phyloP scores from a whole-genome alignment of 2,888 invertebrate genomes.

The Tigriopus californicus region DNA sequence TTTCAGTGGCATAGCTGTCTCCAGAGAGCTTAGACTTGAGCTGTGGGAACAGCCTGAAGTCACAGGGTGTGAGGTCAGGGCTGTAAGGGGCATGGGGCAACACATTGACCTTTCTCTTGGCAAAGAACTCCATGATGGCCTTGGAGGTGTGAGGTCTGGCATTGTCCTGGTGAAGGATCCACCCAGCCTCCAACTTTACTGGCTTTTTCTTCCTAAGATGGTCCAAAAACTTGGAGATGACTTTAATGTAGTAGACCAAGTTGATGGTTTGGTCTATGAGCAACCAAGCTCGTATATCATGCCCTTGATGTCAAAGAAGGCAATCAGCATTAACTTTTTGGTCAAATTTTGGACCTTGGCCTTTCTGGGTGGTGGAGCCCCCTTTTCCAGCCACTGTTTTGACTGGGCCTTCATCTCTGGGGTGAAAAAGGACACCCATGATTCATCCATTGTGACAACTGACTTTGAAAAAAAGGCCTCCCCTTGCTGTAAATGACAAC shows the following conservation, averaged over 20 bases:
- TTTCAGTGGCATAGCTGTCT: too few relatives aligned
- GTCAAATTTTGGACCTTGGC: too few relatives aligned
- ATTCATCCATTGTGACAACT: too few relatives aligned
- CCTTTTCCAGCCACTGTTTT: too few relatives aligned
- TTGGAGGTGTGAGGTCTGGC: too few relatives aligned
- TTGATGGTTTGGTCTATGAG: background rate
- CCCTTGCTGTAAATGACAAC: too few relatives aligned
- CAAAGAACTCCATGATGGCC: conserved; percentile 10
- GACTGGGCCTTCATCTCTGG: too few relatives aligned
- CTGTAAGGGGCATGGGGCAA: conserved; percentile 14
- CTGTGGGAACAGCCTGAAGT: conserved; percentile 15
- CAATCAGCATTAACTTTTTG: too few relatives aligned
- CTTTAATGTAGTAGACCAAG: background rate
- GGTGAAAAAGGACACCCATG: too few relatives aligned
- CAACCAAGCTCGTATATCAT: background rate
- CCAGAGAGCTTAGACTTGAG: conserved; percentile 12
- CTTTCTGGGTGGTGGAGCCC: too few relatives aligned
- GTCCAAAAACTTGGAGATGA: background rate
- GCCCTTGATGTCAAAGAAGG: background rate
- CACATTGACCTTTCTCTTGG: conserved; percentile 11
- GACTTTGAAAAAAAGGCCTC: too few relatives aligned
- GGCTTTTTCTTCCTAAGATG: background rate
- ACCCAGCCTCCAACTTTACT: background rate
- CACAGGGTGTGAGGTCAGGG: conserved; percentile 15
- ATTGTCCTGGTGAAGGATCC: background rate